These are phyloP conservation scores for Capitulum mitella DNA, from an alignment of 2,888 invertebrate species.

Conservation along the genomic window DNA sequence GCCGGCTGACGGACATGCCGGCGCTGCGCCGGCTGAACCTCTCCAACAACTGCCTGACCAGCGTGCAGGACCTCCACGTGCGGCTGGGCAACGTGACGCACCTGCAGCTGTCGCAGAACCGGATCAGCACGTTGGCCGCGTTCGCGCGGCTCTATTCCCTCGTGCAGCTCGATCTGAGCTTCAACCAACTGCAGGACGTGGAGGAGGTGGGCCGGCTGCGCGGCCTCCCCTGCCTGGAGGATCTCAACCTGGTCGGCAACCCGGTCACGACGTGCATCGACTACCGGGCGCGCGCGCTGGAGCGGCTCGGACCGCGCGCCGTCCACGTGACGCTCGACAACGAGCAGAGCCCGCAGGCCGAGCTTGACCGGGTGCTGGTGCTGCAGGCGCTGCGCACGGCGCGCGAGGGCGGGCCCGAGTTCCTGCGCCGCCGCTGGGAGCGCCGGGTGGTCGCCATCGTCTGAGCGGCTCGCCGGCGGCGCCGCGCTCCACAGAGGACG, in stretches of 20 bases:
- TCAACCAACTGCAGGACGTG: constrained; percentile 71
- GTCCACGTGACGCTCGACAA: constrained; percentile 79
- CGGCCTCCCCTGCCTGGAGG: constrained; percentile 75
- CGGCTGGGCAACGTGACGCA: constrained; percentile 81
- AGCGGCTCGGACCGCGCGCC: constrained; percentile 75
- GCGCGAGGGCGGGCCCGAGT: constrained; percentile 53
- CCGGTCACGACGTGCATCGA: constrained; percentile 78
- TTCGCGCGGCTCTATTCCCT: constrained; percentile 78
- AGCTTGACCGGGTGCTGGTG: constrained; percentile 84
- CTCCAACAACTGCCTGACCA: constrained; percentile 65
- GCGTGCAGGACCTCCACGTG: constrained; percentile 69
- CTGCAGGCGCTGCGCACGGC: constrained; percentile 76
- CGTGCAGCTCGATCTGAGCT: constrained; percentile 74
- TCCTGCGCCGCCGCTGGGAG: constrained; percentile 10
- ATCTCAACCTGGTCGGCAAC: constrained; percentile 79
- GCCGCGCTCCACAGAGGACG: no score
- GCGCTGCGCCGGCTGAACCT: constrained; percentile 67
- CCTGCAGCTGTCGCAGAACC: constrained; percentile 77
- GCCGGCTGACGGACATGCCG: constrained; percentile 67
- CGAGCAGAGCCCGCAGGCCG: constrained; percentile 74
- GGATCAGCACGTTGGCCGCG: constrained; percentile 61
- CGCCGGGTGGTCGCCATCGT: constrained; percentile 2
- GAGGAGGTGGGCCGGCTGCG: constrained; percentile 73
- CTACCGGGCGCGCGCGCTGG: constrained; percentile 81
- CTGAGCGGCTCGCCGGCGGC: not conserved